phyloP scores from a whole-genome alignment of 2,888 invertebrate genomes.

The Phortica okadai region DNA sequence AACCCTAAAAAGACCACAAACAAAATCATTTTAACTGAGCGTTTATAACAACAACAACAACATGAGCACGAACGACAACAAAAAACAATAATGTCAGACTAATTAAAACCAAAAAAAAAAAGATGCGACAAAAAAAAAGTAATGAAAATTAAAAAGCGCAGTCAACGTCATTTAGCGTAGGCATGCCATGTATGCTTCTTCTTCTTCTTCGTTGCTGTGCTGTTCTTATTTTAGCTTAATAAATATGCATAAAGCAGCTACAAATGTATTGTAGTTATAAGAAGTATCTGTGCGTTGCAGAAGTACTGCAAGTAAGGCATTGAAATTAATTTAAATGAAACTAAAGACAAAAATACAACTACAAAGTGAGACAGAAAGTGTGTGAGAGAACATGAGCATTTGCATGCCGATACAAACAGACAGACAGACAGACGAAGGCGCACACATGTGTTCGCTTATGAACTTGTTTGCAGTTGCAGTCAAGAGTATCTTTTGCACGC shows the following conservation, averaged over 20 bases:
- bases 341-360: constrained; percentile 43
- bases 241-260: not conserved
- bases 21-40: not conserved
- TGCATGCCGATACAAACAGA: not conserved
- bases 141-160: constrained; percentile 38
- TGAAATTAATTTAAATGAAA: constrained; percentile 60
- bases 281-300: constrained; percentile 11
- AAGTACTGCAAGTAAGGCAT: constrained; percentile 38
- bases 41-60: constrained; percentile 29
- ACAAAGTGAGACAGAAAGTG: not conserved
- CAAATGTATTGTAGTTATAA: not conserved
- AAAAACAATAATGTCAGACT: constrained; percentile 59
- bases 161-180: constrained; percentile 12
- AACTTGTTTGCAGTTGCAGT: not conserved
- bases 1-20: constrained; percentile 59
- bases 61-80: constrained; percentile 26
- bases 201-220: not conserved
- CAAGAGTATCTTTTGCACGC: constrained; percentile 14
- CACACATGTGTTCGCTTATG: not conserved
- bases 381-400: not conserved
- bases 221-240: not conserved
- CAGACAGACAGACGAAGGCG: not conserved
- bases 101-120: constrained; percentile 54
- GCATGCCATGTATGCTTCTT: not conserved
- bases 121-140: constrained; percentile 21